A percentile compares a stretch with the other conserved stretches of the same genome.
Conservation (phyloP, 2,888 invertebrate species). For the Syritta pipiens region DNA sequence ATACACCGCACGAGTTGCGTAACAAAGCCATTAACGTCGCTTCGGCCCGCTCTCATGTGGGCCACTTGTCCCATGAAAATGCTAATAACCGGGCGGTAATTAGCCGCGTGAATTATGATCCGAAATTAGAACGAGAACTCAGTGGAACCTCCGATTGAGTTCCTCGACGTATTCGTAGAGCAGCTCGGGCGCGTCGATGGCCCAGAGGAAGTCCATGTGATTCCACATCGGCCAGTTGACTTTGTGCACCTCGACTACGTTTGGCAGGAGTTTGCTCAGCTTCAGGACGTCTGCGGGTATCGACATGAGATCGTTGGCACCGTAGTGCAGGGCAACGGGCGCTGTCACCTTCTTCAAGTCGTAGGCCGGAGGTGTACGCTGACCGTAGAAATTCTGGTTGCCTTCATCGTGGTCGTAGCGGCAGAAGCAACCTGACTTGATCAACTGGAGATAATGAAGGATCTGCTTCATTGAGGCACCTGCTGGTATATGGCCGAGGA, state of each 20-base stretch:
- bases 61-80: not conserved
- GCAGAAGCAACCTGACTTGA: constrained; percentile 75
- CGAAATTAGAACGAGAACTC: not conserved
- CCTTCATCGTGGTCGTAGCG: constrained; percentile 80
- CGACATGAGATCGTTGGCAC: constrained; percentile 81
- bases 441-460: constrained; percentile 81
- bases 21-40: constrained; percentile 15
- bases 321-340: constrained; percentile 80
- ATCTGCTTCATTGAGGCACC: constrained; percentile 81
- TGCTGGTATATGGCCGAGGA: constrained; percentile 83
- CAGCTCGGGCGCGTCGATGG: constrained; percentile 66
- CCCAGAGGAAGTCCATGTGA: constrained; percentile 73
- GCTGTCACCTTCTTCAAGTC: constrained; percentile 77
- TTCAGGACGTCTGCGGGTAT: constrained; percentile 74
- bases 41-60: constrained; percentile 14
- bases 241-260: constrained; percentile 69
- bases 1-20: not conserved
- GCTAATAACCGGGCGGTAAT: too few relatives aligned
- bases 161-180: constrained; percentile 71
- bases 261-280: constrained; percentile 71
- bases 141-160: constrained; percentile 58
- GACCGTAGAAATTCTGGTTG: constrained; percentile 80
- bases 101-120: too few relatives aligned
- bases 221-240: constrained; percentile 70
- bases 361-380: constrained; percentile 78